Base-by-base conservation (phyloP, 2,113 vertebrate genomes). In the Sebastes fasciatus region DNA sequence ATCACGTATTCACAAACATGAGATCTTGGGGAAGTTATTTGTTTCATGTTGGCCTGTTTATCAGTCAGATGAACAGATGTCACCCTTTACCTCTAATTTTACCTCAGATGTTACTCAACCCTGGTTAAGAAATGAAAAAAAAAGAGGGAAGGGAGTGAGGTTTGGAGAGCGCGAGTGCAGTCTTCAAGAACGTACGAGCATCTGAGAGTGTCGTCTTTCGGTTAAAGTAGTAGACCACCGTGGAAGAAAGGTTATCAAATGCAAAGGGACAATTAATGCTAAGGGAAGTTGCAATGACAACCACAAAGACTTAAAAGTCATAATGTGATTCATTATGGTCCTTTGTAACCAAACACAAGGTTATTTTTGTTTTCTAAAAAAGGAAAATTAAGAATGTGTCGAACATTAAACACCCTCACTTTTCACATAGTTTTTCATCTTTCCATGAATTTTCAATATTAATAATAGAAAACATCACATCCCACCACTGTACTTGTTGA, bases 81-180 rank as follows among this genome's bases (percentile, higher is more conserved):
- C 94, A 93, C 93, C 82, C 89, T 88, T 95, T 94, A 95, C 93
- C 95, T 94, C 95, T 92, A 86, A 87, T 90, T 93, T 94, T 93
- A 95, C 93, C 94, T 95, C 88, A 92, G 84, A 93, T 86, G 86
- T 91, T 90, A 79, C 90, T 93, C 76, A 87, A 82, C 87, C 85
- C 83, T 65, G 74, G 66, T 77, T 45, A 64, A 61, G 64, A 14
- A 62, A 51, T 19, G 49, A 73, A 68, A 64, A 63, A 63, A 68
- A 64, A 63, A 55, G 42, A 61, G 51, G 57, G 83, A 42, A 66
- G 57, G 66, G 40, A 73, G 64, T 16, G 21, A 64, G 64, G 65
- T 69, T 57, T 51, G 51, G 66, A 54, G 68, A 45, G 12, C 77
- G 52, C 2, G 42, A 57, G 68, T 75, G 73, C 81, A 81, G 83